Base-by-base conservation (phyloP, 2,888 invertebrate species). In the Cylindroiulus punctatus region DNA sequence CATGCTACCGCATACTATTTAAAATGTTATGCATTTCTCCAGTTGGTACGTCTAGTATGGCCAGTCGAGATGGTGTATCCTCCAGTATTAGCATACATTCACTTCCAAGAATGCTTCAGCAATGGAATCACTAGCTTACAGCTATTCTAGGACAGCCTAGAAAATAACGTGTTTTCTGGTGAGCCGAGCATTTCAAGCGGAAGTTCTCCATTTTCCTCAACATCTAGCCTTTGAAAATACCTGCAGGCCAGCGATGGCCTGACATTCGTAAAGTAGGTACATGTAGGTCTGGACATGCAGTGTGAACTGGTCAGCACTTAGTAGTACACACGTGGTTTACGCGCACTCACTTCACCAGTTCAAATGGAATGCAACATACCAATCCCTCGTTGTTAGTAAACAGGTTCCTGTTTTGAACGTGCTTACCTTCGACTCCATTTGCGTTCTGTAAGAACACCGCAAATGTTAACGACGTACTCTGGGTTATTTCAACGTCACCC, bases 221-320 rank as follows among this genome's bases (percentile, higher is more conserved):
- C 65, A 22, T 10, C 26, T 26, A 76, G 30, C 26, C 76, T 76
- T 44, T 44, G 8, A 26, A 30, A 76, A 76, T 30, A 76, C 30
- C 76, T 30, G 76, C 30, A 30, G 76, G 76, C 76, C 76, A 14
- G 14, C 76, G 26, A 30, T 76, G 76, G 76, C 76, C 76, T 76
- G 76, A 76, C 76, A 76, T 76, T 76, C 76, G 30, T 76, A 76
- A n/a, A 76, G 76, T 76, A 76, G 76, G 76, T 47, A 47, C 47
- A 47, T 42, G 47, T 76, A 76, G 76, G 30, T 76, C 76, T 76
- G 76, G 76, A 76, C 76, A 76, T 76, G 76, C 7, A 76, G 26
- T 30, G 76, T 76, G 76, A 76, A 76, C 76, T 76, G 76, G 76
- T 76, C 76, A 76, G 76, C 76, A 30, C 14, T 10, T 76, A 30